A percentile compares a stretch with the other conserved stretches of the same genome.
phyloP scores from a whole-genome alignment of 2,113 vertebrate species.

The Nesoenas mayeri region DNA sequence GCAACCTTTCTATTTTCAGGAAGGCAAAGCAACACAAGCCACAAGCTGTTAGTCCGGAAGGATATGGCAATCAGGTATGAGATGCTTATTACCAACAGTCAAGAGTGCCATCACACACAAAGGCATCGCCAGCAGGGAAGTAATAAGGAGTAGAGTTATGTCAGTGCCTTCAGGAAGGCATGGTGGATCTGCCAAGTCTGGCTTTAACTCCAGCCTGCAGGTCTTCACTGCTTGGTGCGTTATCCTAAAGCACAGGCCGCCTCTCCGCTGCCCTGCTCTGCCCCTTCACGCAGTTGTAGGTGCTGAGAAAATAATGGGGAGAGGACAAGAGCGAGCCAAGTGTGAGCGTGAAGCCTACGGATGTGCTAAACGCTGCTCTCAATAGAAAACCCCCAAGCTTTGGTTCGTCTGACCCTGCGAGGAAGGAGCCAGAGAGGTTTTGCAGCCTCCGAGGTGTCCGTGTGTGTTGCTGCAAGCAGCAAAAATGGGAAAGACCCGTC shows the following conservation, averaged over 20 bases:
- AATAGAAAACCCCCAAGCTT: neutral
- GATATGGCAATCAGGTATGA: neutral
- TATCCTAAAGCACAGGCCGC: neutral
- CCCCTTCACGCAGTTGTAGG: neutral
- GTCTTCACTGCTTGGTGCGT: neutral
- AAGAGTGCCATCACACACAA: neutral
- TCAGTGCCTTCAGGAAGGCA: neutral
- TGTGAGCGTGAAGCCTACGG: neutral
- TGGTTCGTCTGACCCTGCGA: neutral
- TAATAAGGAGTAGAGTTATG: neutral
- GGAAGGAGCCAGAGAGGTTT: neutral
- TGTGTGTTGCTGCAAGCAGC: neutral
- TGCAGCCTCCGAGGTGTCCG: neutral
- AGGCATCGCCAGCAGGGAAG: neutral
- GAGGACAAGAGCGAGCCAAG: neutral
- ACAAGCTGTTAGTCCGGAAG: neutral
- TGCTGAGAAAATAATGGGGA: neutral
- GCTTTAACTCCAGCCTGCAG: neutral
- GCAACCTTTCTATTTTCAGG: neutral
- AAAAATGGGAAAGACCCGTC: neutral
- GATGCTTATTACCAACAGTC: neutral
- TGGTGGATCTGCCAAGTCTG: neutral
- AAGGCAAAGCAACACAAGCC: neutral
- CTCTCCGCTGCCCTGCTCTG: neutral
- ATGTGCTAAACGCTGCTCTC: fast-evolving